phyloP scores from a whole-genome alignment of 2,797 vertebrate species.

The Hylomyscus alleni region DNA sequence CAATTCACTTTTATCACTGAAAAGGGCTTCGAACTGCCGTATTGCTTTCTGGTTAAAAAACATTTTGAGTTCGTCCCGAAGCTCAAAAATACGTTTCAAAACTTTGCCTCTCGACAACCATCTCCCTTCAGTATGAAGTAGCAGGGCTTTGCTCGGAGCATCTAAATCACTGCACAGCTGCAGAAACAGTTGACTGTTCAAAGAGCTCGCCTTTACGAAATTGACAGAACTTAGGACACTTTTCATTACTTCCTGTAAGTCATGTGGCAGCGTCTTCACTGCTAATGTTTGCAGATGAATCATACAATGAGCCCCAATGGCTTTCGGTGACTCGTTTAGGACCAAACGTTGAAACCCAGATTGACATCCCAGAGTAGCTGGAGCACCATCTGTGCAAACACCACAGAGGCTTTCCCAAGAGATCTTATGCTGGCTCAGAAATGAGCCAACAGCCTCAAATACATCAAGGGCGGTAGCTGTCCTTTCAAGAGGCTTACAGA shows the following conservation, averaged over 20 bases:
- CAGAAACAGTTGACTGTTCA: neutral
- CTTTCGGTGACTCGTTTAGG: neutral
- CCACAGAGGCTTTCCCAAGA: neutral
- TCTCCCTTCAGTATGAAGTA: neutral
- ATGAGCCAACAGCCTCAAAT: neutral
- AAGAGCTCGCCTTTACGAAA: neutral
- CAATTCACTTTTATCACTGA: slow-evolving; percentile 38
- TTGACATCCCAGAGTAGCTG: neutral
- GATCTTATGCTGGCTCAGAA: neutral
- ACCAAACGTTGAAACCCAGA: neutral
- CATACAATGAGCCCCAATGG: neutral
- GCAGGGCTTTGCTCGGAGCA: neutral
- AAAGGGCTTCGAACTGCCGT: slow-evolving; percentile 58
- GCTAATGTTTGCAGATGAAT: neutral
- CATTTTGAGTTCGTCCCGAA: neutral
- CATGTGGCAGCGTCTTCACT: neutral
- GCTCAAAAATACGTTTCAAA: neutral
- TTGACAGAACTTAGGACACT: neutral
- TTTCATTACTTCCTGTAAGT: neutral
- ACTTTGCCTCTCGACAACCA: neutral
- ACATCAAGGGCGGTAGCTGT: neutral
- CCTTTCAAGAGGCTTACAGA: slow-evolving; percentile 34
- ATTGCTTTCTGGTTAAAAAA: slow-evolving; percentile 25
- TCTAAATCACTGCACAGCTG: neutral
- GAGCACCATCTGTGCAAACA: neutral